These are phyloP conservation scores for Ictalurus punctatus DNA, from an alignment of 2,113 vertebrate species.

Conservation along the genomic window DNA sequence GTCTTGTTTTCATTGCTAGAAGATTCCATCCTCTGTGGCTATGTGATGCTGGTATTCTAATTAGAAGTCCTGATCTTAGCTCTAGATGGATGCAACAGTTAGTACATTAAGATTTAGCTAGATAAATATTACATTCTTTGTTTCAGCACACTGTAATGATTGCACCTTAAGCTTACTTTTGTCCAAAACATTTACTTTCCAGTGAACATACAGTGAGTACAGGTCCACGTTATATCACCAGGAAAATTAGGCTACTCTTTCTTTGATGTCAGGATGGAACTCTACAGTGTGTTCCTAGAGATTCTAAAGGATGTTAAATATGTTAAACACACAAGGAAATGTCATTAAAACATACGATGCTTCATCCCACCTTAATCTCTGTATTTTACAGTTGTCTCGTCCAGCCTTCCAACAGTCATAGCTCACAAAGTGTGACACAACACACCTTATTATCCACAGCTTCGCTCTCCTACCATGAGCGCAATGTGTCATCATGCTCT, in stretches of 20 bases:
- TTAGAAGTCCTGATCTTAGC: neutral
- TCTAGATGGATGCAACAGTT: neutral
- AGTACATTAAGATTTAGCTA: neutral
- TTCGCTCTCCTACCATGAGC: constrained; percentile 53
- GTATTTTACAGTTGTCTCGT: constrained; percentile 58
- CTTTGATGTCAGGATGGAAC: constrained; percentile 63
- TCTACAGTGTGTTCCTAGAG: constrained; percentile 67
- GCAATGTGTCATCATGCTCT: constrained; percentile 73
- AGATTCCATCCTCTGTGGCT: neutral
- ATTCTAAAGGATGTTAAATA: constrained; percentile 77
- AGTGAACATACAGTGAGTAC: neutral
- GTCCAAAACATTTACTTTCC: neutral
- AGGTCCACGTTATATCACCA: constrained; percentile 1
- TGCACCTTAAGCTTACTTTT: neutral
- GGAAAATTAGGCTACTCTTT: constrained; percentile 14
- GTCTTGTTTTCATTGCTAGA: neutral
- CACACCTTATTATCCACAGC: constrained; percentile 71
- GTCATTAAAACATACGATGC: constrained; percentile 74
- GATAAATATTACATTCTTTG: neutral
- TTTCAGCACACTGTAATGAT: neutral
- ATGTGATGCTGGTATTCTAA: neutral
- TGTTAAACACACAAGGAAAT: constrained; percentile 78
- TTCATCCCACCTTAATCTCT: constrained; percentile 64
- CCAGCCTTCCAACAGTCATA: constrained; percentile 67
- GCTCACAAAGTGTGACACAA: constrained; percentile 75